These are phyloP conservation scores for Syngnathus scovelli DNA, from an alignment of 2,113 vertebrate species.

Conservation along the genomic window DNA sequence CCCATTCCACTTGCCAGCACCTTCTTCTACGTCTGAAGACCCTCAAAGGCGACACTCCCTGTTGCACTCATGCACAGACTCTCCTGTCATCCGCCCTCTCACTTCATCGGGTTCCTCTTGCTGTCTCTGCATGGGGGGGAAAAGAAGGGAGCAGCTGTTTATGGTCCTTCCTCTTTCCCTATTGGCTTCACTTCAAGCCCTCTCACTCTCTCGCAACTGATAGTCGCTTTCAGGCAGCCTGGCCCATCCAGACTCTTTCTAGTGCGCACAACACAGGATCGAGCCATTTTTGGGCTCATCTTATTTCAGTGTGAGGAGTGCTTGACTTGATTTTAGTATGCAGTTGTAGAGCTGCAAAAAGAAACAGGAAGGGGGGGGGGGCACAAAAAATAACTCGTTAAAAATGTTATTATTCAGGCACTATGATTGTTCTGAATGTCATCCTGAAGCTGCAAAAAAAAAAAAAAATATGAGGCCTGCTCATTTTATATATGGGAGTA, in stretches of 20 bases:
- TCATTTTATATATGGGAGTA: too few species aligned
- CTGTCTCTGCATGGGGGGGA: conserved; percentile 31
- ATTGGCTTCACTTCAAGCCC: conserved; percentile 49
- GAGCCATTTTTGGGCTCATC: conserved; percentile 18
- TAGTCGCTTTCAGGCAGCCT: conserved; percentile 38
- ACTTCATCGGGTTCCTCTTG: conserved; percentile 42
- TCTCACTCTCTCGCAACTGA: conserved; percentile 34
- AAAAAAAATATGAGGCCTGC: too few species aligned
- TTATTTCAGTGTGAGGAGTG: neutral
- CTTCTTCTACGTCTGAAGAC: conserved; percentile 30
- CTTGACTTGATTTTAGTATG: neutral
- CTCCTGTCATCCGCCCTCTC: conserved; percentile 36
- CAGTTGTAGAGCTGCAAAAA: neutral
- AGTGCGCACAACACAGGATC: conserved; percentile 21
- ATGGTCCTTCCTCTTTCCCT: conserved; percentile 58
- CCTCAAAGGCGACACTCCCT: conserved; percentile 29
- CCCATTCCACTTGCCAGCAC: conserved; percentile 39
- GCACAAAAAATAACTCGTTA: neutral
- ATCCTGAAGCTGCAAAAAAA: too few species aligned
- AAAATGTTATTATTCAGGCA: neutral
- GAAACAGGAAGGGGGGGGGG: neutral
- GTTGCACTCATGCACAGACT: conserved; percentile 38
- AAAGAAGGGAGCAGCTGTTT: conserved; percentile 67
- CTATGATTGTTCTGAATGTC: too few species aligned
- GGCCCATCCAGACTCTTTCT: conserved; percentile 25